phyloP scores from a whole-genome alignment of 2,888 invertebrate genomes.

The Podotricha telesiphe region DNA sequence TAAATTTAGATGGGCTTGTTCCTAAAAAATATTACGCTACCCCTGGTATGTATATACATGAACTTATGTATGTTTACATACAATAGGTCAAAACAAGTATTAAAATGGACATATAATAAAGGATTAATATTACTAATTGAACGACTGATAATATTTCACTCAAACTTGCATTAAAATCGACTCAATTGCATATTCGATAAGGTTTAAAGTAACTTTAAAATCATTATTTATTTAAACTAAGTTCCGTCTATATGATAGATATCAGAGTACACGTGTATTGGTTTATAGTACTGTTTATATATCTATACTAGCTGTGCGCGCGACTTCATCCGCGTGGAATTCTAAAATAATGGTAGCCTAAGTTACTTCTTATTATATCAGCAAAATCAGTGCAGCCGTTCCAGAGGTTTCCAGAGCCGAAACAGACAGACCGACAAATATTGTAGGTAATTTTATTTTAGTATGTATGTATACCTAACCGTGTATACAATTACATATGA shows the following conservation, averaged over 20 bases:
- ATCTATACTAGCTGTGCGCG: too few species aligned
- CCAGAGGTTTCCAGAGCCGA: too few species aligned
- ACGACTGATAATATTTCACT: constrained; percentile 1
- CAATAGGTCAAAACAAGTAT: neutral
- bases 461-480: too few species aligned
- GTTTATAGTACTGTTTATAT: neutral
- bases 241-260: neutral
- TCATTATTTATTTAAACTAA: neutral
- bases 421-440: too few species aligned
- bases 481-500: too few species aligned
- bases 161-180: neutral
- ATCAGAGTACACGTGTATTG: constrained; percentile 7
- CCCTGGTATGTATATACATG: neutral
- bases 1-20: too few species aligned
- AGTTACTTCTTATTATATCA: too few species aligned
- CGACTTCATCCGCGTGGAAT: too few species aligned
- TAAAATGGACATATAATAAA: constrained; percentile 13
- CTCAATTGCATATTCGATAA: neutral
- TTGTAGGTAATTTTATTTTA: too few species aligned
- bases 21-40: too few species aligned
- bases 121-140: constrained; percentile 11
- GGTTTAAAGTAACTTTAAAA: neutral
- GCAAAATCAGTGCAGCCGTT: too few species aligned
- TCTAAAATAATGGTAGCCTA: too few species aligned
- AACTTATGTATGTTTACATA: neutral